Percentiles rank a stretch among this genome's conserved stretches.
Conservation (phyloP, 2,797 vertebrate genomes). For the Hoplostethus atlanticus region DNA sequence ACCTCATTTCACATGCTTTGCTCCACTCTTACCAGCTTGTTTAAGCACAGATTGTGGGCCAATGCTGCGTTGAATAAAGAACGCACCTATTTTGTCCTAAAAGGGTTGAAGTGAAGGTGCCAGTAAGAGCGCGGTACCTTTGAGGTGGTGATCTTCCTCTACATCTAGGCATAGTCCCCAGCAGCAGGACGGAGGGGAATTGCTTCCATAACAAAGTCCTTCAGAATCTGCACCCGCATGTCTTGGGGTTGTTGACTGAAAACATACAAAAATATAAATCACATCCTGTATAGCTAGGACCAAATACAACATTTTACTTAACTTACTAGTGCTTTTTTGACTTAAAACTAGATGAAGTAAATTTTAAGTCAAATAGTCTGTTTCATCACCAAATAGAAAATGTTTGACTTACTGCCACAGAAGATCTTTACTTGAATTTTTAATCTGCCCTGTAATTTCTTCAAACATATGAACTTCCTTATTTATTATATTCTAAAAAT, state of each 20-base stretch:
- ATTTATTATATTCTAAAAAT: no score
- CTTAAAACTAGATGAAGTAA: no score
- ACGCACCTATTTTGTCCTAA: conserved; percentile 46
- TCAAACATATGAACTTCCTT: no score
- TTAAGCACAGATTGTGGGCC: no score
- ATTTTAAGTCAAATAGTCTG: no score
- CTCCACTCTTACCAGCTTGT: neutral
- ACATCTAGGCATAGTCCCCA: conserved; percentile 97
- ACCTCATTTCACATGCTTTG: neutral
- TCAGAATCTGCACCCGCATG: conserved; percentile 96
- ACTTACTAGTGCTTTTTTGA: neutral
- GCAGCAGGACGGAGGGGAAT: conserved; percentile 91
- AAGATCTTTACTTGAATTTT: no score
- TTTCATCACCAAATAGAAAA: no score
- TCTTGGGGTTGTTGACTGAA: conserved; percentile 96
- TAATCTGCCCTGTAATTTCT: no score
- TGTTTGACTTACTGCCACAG: no score
- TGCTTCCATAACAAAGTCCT: conserved; percentile 93
- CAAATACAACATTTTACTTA: neutral
- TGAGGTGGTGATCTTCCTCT: conserved; percentile 98
- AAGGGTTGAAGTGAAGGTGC: conserved; percentile 3
- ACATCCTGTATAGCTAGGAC: neutral
- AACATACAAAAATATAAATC: conserved; percentile 17
- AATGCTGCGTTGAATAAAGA: neutral
- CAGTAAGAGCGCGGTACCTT: conserved; percentile 84